Evolutionary conservation across 2,797 vertebrate species (phyloP).

Genomic region (Rhadinocentrus ornatus): DNA sequence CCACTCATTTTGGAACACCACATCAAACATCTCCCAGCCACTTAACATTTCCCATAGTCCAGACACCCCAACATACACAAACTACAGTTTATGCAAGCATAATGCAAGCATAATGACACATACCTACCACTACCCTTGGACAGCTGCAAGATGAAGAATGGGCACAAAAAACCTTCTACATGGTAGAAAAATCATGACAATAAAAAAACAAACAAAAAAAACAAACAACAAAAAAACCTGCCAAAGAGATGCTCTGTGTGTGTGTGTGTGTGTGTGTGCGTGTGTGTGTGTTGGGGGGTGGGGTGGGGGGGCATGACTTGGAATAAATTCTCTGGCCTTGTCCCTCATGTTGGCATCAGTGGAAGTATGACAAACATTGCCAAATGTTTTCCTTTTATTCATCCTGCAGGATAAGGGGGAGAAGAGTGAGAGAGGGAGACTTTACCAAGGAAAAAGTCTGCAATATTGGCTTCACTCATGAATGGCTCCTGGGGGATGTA

Average conservation of each 20-base stretch:
- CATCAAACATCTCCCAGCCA: slow-evolving; percentile 53
- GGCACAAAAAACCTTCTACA: slow-evolving; percentile 28
- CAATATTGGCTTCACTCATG: slow-evolving; percentile 66
- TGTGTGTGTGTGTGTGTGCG: no score
- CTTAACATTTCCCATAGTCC: slow-evolving; percentile 37
- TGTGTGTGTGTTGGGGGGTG: no score
- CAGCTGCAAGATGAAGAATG: slow-evolving; percentile 60
- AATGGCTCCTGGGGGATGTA: slow-evolving; percentile 54
- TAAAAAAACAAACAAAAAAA: slow-evolving; percentile 15
- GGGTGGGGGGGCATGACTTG: slow-evolving; percentile 54
- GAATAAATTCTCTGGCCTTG: slow-evolving; percentile 66
- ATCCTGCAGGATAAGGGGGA: slow-evolving; percentile 36
- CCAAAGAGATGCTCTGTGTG: slow-evolving; percentile 42
- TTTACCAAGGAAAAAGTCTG: slow-evolving; percentile 53
- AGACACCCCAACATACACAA: slow-evolving; percentile 27
- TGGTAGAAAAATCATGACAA: slow-evolving; percentile 42
- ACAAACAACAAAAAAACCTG: slow-evolving; percentile 20
- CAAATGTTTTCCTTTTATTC: slow-evolving; percentile 68
- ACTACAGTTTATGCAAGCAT: slow-evolving; percentile 31
- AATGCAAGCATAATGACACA: slow-evolving; percentile 23
- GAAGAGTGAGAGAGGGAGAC: neutral
- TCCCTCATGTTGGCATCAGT: slow-evolving; percentile 58
- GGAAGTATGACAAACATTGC: slow-evolving; percentile 55
- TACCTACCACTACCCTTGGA: slow-evolving; percentile 34
- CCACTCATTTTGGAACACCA: slow-evolving; percentile 74